Conservation (phyloP, 2,113 vertebrate species). For the Siniperca knerii region DNA sequence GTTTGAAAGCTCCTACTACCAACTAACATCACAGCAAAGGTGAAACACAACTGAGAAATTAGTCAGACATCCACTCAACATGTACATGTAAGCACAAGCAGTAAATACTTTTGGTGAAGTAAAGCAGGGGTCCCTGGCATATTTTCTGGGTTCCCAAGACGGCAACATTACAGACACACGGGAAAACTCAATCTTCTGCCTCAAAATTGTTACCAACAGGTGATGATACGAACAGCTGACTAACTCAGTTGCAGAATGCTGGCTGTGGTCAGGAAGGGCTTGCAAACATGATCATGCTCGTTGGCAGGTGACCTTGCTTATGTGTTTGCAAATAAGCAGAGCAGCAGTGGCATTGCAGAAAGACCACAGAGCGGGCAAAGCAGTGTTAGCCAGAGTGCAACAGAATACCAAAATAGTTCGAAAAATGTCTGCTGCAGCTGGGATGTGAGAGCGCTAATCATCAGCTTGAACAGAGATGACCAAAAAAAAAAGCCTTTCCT, state of each 20-base stretch:
- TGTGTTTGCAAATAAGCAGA: neutral
- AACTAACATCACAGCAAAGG: neutral
- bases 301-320: neutral
- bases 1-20: neutral
- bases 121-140: neutral
- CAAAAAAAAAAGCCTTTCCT: conserved; percentile 13
- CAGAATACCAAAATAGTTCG: neutral
- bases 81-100: neutral
- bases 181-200: neutral
- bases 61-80: neutral
- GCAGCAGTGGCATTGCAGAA: neutral
- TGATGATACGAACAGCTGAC: neutral
- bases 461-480: conserved; percentile 26
- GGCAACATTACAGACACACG: neutral
- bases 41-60: neutral
- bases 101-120: neutral
- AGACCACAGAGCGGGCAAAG: neutral
- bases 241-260: neutral
- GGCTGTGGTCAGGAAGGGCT: neutral
- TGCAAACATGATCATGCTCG: neutral
- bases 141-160: neutral
- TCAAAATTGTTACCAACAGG: neutral
- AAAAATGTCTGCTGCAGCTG: conserved; percentile 22
- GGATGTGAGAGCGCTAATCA: conserved; percentile 38
- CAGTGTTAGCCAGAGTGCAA: neutral